phyloP scores from a whole-genome alignment of 35 echinoderm and acorn worm species.

The Apostichopus californicus region DNA sequence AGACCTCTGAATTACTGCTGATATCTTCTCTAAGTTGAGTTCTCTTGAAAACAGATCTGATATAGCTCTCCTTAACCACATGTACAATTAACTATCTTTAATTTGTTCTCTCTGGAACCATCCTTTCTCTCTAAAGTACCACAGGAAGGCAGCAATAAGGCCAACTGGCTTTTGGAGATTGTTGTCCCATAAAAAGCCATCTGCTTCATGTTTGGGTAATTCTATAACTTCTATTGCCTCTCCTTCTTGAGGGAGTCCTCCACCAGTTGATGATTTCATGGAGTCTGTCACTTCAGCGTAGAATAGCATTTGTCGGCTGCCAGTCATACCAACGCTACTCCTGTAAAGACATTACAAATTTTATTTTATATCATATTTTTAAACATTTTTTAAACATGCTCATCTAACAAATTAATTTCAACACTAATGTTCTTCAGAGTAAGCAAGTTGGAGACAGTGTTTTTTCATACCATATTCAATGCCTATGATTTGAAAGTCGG shows the following conservation, averaged over 20 bases:
- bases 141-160: constrained; percentile 73
- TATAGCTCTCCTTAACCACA: no score
- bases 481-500: no score
- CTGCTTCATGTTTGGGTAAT: constrained; percentile 50
- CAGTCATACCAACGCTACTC: constrained; percentile 66
- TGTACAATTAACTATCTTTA: background rate
- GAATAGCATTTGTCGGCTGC: constrained; percentile 68
- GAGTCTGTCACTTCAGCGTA: constrained; percentile 81
- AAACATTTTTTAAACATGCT: no score
- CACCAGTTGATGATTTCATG: constrained; percentile 67
- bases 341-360: constrained; percentile 33
- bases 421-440: no score
- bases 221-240: constrained; percentile 75
- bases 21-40: no score
- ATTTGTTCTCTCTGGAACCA: background rate
- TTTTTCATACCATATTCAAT: no score
- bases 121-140: constrained; percentile 70
- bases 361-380: no score
- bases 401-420: background rate
- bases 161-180: constrained; percentile 63
- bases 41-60: no score
- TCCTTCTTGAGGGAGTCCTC: constrained; percentile 75
- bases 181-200: constrained; percentile 65
- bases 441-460: no score
- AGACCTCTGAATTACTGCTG: no score